A percentile compares a stretch with the other conserved stretches of the same genome.
These are phyloP conservation scores for Stegastes partitus DNA, from an alignment of 2,113 vertebrate species.

Conservation along the genomic window DNA sequence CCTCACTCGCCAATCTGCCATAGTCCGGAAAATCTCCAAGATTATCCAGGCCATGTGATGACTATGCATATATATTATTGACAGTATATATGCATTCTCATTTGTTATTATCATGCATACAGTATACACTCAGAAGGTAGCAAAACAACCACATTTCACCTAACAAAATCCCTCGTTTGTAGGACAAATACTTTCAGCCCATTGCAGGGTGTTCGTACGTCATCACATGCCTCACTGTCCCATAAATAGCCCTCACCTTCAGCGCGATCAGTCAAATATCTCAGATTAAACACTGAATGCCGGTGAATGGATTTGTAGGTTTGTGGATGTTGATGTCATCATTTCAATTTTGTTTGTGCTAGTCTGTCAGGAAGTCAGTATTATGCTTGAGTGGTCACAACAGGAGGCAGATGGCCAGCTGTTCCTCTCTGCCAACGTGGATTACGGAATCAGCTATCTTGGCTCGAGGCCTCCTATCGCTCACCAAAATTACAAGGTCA, in stretches of 20 bases:
- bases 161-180: no score
- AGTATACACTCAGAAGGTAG: not conserved
- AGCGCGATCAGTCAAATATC: not conserved
- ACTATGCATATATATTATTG: not conserved
- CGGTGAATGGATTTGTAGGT: not conserved
- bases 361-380: not conserved
- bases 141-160: no score
- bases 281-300: not conserved
- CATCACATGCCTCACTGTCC: no score
- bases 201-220: no score
- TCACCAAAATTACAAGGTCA: constrained; percentile 43
- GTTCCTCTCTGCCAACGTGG: constrained; percentile 42
- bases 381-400: not conserved
- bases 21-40: constrained; percentile 54
- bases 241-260: no score
- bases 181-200: no score
- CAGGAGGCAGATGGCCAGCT: constrained; percentile 51
- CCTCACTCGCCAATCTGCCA: constrained; percentile 50
- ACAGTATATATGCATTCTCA: no score
- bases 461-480: constrained; percentile 20
- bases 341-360: not conserved
- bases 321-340: not conserved
- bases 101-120: not conserved
- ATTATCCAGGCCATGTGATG: constrained; percentile 56
- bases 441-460: constrained; percentile 52